Evolutionary conservation across 2,888 invertebrate species (phyloP), one percentile per base, ranked within the genome.

Genomic region (Lepetodrilus schrolli): DNA sequence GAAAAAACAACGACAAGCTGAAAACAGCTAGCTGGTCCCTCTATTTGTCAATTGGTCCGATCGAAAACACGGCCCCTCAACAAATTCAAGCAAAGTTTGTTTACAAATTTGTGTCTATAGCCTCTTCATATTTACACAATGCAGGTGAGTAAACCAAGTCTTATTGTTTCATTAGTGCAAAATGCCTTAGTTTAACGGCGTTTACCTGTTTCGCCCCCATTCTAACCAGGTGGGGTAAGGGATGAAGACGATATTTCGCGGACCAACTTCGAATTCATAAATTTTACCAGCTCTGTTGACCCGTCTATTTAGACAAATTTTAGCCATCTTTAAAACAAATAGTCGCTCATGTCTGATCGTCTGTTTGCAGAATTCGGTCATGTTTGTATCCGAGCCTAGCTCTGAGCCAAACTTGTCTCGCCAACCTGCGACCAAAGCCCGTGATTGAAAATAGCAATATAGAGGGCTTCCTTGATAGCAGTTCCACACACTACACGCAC

Each of bases 91-190:
- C 47, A 70, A 74, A 74, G 74, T 74, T 74, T 74, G 74, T 74
- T 74, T 70, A 74, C 74, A 74, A 74, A 74, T 74, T 74, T 74
- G 70, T 70, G 74, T 58, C 70, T 58, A 74, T 70, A 70, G 65
- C 58, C 70, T 65, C 58, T 65, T 58, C 70, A 21, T 70, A 70
- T 74, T 74, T 74, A 37, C 58, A 48, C 21, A 36, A 51, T 66
- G 69, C 74, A 74, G 74, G 74, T 74, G 74, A 74, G 74, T 70
- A 70, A 70, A 74, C 69, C 43, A 23, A 49, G 65, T 23, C 43
- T 58, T 50, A 58, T 74, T 65, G 74, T 74, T 65, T 70, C 74
- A 74, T 74, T 74, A 74, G 74, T 65, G 68, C 48, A 68, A 73
- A 49, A 48, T 73, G 47, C 49, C 68, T 43, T 17, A 37, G 51